A percentile compares a stretch with the other conserved stretches of the same genome.
Evolutionary conservation across 1,140 invertebrate species (phyloP).

Genomic region (Diachasmimorpha longicaudata): DNA sequence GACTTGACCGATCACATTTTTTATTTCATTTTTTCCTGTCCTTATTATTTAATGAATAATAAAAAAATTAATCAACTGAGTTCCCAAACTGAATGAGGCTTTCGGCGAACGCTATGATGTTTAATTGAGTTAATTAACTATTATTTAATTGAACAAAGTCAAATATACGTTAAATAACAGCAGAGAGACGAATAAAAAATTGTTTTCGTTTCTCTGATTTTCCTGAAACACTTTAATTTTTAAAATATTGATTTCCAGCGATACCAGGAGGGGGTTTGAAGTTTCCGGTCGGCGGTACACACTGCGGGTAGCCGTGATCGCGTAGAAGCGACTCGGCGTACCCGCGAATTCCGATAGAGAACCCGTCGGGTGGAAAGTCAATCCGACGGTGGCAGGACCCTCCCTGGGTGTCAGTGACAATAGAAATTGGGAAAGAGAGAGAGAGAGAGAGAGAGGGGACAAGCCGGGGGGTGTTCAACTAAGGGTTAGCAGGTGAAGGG

Average conservation of each 20-base stretch:
- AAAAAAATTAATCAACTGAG: too few relatives aligned
- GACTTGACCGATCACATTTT: too few relatives aligned
- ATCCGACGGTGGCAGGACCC: neutral
- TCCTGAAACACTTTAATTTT: neutral
- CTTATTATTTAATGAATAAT: too few relatives aligned
- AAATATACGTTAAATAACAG: too few relatives aligned
- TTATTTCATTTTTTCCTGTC: too few relatives aligned
- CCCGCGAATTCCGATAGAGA: neutral
- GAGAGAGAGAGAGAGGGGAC: too few relatives aligned
- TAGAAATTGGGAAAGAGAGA: neutral
- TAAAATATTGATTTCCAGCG: constrained; percentile 30
- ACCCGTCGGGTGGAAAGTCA: neutral
- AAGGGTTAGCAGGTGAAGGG: constrained; percentile 32
- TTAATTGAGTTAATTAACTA: too few relatives aligned
- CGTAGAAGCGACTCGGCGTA: constrained; percentile 21
- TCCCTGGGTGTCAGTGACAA: neutral
- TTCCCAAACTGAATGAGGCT: too few relatives aligned
- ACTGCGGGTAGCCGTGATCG: constrained; percentile 29
- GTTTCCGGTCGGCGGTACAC: constrained; percentile 27
- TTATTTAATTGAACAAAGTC: too few relatives aligned
- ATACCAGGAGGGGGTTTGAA: constrained; percentile 20
- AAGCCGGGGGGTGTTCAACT: constrained; percentile 22
- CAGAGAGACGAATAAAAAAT: too few relatives aligned
- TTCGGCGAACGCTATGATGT: too few relatives aligned
- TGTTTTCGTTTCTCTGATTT: too few relatives aligned